These are phyloP conservation scores for Corythucha ciliata DNA, from an alignment of 2,888 invertebrate species.

Conservation along the genomic window DNA sequence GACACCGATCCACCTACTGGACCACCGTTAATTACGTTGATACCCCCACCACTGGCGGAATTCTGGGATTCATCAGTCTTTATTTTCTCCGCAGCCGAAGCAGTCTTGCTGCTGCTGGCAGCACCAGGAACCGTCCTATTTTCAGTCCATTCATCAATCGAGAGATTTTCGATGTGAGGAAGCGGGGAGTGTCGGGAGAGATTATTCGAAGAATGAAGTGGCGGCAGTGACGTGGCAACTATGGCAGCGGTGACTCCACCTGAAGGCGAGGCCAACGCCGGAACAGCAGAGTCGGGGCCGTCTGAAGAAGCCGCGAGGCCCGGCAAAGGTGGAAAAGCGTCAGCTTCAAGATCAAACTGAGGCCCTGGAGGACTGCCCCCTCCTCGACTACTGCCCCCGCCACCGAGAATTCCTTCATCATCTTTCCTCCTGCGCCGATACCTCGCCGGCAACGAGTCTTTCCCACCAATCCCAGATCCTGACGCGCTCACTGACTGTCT, in stretches of 20 bases:
- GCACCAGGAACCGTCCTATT: conserved; percentile 42
- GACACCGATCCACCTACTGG: too few relatives aligned
- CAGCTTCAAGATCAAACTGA: conserved; percentile 68
- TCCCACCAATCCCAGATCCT: too few relatives aligned
- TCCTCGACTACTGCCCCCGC: conserved; percentile 39
- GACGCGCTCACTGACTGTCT: conserved; percentile 29
- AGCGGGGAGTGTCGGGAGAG: too few relatives aligned
- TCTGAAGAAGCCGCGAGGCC: conserved; percentile 41
- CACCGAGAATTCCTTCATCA: conserved; percentile 39
- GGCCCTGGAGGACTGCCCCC: conserved; percentile 43
- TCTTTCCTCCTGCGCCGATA: conserved; percentile 44
- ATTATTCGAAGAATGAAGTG: too few relatives aligned
- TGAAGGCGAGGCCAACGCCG: conserved; percentile 24
- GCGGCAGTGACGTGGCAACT: conserved; percentile 24
- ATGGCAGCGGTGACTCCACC: conserved; percentile 27
- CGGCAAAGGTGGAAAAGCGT: conserved; percentile 71
- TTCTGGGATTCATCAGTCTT: conserved; percentile 50
- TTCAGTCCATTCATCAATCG: not conserved
- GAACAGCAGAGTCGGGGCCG: conserved; percentile 23
- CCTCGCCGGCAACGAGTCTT: conserved; percentile 43
- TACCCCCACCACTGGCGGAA: not conserved
- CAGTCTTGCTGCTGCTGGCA: conserved; percentile 43
- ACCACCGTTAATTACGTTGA: conserved; percentile 5
- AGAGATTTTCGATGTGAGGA: conserved; percentile 7
- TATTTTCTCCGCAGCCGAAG: conserved; percentile 60